Conservation (phyloP, 2,888 invertebrate genomes). For the Torymus texanus region DNA sequence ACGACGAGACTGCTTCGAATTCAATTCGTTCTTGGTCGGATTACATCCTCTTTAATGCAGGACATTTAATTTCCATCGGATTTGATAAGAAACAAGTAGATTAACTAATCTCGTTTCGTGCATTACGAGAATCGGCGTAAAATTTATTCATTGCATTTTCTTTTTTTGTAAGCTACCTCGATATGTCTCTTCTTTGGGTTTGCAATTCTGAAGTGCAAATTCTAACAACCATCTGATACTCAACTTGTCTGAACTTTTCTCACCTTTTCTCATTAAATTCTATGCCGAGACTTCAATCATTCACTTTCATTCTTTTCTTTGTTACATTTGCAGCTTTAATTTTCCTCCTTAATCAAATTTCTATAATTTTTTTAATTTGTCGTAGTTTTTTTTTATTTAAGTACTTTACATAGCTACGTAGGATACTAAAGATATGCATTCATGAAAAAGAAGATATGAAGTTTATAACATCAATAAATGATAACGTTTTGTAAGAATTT, state of each 20-base stretch:
- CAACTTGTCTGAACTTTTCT: too few species aligned
- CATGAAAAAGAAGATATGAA: too few species aligned
- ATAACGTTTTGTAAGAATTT: too few species aligned
- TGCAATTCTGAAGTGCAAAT: too few species aligned
- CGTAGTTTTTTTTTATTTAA: background rate
- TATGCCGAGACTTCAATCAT: too few species aligned
- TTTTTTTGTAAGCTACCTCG: background rate
- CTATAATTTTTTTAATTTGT: background rate
- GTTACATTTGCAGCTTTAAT: background rate
- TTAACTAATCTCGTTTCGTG: conserved; percentile 65
- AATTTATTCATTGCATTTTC: conserved; percentile 26
- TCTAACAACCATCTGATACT: too few species aligned
- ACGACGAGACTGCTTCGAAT: conserved; percentile 35
- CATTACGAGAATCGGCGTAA: conserved; percentile 56
- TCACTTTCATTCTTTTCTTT: background rate
- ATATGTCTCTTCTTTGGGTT: background rate
- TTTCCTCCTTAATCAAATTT: background rate
- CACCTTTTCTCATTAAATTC: too few species aligned
- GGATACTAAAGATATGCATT: too few species aligned
- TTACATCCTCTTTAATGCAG: conserved; percentile 60
- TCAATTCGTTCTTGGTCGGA: conserved; percentile 52
- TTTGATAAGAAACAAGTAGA: conserved; percentile 66
- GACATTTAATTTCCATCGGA: conserved; percentile 65
- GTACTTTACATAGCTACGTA: too few species aligned
- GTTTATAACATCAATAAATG: too few species aligned